Evolutionary conservation across 1,140 invertebrate genomes (phyloP).

Genomic region (Microplitis mediator): DNA sequence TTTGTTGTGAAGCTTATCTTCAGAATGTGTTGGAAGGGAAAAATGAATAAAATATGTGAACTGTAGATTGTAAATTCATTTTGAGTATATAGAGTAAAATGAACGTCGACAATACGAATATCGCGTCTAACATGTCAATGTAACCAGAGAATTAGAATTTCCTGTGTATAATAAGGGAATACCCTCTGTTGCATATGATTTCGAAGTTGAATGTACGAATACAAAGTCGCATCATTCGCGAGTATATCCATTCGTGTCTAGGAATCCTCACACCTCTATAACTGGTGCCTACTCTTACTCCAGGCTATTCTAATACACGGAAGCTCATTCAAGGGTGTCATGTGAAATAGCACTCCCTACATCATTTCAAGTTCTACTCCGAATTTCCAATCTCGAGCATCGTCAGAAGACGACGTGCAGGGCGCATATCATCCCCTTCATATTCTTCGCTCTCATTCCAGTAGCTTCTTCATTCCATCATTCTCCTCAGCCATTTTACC

Average conservation of each 20-base stretch:
- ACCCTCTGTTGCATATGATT: slow-evolving; percentile 9
- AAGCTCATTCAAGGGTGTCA: slow-evolving; percentile 53
- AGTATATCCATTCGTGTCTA: slow-evolving; percentile 17
- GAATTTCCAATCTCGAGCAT: slow-evolving; percentile 49
- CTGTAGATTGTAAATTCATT: too few relatives aligned
- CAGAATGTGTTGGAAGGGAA: too few relatives aligned
- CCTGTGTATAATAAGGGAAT: background rate
- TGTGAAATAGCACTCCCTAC: slow-evolving; percentile 47
- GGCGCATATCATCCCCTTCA: slow-evolving; percentile 5
- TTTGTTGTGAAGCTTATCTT: too few relatives aligned
- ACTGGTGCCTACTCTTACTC: slow-evolving; percentile 16
- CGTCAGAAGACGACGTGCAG: slow-evolving; percentile 32
- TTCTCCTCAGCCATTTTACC: background rate
- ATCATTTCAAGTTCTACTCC: slow-evolving; percentile 49
- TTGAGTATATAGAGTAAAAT: too few relatives aligned
- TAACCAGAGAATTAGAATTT: background rate
- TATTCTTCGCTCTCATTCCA: background rate
- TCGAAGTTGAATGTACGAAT: slow-evolving; percentile 21
- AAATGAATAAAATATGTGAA: too few relatives aligned
- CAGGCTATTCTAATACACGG: slow-evolving; percentile 43
- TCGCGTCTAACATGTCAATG: background rate
- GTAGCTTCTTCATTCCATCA: background rate
- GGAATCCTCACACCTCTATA: background rate
- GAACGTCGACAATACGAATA: background rate
- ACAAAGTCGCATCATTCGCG: background rate